phyloP scores from a whole-genome alignment of 2,113 vertebrate species.

The Cyanistes caeruleus region DNA sequence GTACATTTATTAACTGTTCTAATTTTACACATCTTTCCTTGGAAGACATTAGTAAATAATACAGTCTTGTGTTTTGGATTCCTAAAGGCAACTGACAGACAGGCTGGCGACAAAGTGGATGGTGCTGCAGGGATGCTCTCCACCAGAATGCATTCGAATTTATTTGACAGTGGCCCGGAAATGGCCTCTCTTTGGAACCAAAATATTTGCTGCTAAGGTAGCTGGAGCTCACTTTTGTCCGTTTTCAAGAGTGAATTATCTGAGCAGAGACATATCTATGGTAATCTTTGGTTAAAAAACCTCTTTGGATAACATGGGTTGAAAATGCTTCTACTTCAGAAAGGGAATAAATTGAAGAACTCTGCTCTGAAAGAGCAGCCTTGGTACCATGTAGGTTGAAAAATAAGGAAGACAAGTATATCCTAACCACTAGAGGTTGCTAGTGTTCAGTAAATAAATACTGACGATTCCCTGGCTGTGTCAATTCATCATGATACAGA shows the following conservation, averaged over 20 bases:
- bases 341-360: background rate
- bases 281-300: background rate
- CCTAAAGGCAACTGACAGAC: slow-evolving; percentile 80
- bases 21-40: background rate
- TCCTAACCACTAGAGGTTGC: slow-evolving; percentile 28
- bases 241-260: background rate
- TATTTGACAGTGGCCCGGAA: slow-evolving; percentile 87
- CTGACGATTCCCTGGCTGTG: background rate
- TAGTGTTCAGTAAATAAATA: background rate
- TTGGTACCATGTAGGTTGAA: background rate
- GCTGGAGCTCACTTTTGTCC: background rate
- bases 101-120: slow-evolving; percentile 83
- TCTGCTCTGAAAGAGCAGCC: background rate
- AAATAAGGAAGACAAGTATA: background rate
- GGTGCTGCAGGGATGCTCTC: slow-evolving; percentile 82
- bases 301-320: background rate
- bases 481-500: background rate
- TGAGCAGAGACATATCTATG: background rate
- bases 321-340: background rate
- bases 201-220: slow-evolving; percentile 88
- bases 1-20: background rate
- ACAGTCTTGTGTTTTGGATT: slow-evolving; percentile 10
- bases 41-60: background rate
- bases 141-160: slow-evolving; percentile 85
- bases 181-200: slow-evolving; percentile 88